Evolutionary conservation across 2,113 vertebrate species (phyloP).

Genomic region (Chamaetylas fuelleborni): DNA sequence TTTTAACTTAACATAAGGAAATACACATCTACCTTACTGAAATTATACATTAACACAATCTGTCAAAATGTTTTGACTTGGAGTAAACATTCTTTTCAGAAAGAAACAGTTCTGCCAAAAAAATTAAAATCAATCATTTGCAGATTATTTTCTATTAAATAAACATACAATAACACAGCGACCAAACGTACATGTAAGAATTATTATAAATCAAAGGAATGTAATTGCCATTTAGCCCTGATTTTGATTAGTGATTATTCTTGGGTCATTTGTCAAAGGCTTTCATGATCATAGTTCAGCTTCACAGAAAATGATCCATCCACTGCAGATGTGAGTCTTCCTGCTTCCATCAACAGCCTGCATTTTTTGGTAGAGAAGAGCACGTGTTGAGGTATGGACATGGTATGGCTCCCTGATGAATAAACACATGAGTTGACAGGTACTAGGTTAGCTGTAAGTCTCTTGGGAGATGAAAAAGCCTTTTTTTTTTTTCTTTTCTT

Average conservation of each 20-base stretch:
- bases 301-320: neutral
- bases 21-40: neutral
- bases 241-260: neutral
- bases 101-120: neutral
- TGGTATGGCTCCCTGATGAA: neutral
- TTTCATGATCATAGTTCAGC: neutral
- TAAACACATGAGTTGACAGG: neutral
- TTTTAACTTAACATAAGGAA: neutral
- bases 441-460: neutral
- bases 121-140: neutral
- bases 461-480: neutral
- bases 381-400: neutral
- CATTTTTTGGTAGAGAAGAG: neutral
- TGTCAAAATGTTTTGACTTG: conserved; percentile 34
- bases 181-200: neutral
- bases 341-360: rapidly evolving
- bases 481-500: neutral
- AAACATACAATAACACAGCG: neutral
- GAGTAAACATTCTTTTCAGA: neutral
- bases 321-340: rapidly evolving
- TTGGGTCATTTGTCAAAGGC: neutral
- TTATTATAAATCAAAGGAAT: neutral
- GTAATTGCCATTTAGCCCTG: neutral
- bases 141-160: neutral
- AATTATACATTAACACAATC: neutral